Base-by-base conservation (phyloP, 2,113 vertebrate species). In the Acinonyx jubatus region DNA sequence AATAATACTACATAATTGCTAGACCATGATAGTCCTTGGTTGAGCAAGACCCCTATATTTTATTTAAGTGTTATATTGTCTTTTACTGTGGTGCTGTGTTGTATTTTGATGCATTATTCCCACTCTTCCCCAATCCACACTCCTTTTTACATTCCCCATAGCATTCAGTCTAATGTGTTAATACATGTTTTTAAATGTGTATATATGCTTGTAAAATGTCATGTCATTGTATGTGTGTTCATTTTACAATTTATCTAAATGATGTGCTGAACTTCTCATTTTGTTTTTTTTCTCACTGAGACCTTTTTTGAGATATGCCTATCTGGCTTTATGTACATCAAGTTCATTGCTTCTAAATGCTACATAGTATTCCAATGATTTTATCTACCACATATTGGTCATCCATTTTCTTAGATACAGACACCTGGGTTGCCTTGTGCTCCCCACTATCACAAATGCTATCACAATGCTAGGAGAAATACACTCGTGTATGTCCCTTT, bases 81-180 rank as follows among this genome's bases (percentile, higher is more conserved):
- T 86, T 94, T 94, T 85, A 92, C 31, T 79, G 38, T 48, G 48
- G 7, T 90, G 52, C 80, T 91, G 27, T 89, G 41, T 82, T 95
- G 11, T 82, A 68, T 94, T 95, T 81, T 88, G 52, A 88, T 66
- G 11, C 29, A n/a, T 88, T 94, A 79, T 90, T 65, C 57, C 36
- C n/a, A 48, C 66, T 92, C 15, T 90, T 89, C 23, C 12, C 48
- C 65, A 96, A 50, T 57, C 3, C 25, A 89, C 33, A 68, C 3
- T 68, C 38, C 66, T 48, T 9, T 95, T 94, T 91, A 55, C 57
- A 83, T 90, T 90, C 38, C 41, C 81, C 27, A 0, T 48, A 83
- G 5, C 27, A 89, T 96, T 91, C 33, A 76, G 29, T 89, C 41
- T 83, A 90, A 76, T 55, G 5, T n/a, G 25, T 89, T 45, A 4